Evolutionary conservation across 2,797 vertebrate genomes (phyloP), one percentile per base, ranked within the genome.

Genomic region (Lepus townsendii): DNA sequence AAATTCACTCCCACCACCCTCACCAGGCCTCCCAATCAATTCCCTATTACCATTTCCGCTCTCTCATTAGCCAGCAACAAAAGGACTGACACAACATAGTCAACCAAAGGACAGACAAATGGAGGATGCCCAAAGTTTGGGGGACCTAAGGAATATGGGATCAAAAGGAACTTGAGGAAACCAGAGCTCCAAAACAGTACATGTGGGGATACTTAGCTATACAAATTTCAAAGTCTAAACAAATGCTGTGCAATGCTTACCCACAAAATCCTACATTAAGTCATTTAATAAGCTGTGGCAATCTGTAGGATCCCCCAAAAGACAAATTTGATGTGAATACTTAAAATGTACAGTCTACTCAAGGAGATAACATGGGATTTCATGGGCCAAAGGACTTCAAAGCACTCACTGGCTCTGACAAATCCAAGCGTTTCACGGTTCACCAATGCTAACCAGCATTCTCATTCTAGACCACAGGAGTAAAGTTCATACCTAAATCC

Each of bases 371-470:
- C 77, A 83, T 77, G 82, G 35, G 42, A 86, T 85, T 62, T 84
- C 73, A 65, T 7, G 26, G 38, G 57, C 50, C 84, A 95, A 92
- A 83, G 26, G 71, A 87, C 77, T 89, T 87, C 30, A 86, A 87
- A 72, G 63, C 32, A 89, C 32, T 91, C 54, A 89, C 0, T 93
- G 7, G 50, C 92, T 88, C 75, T 91, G 92, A 83, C 42, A 89
- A 94, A 87, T 54, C 79, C n/a, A 32, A 17, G 10, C 2, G n/a
- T 86, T 78, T 77, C 69, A 69, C n/a, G 24, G 30, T 65, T 83
- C 73, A 75, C 47, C 32, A 90, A 75, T 54, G 65, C 32, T 65
- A 22, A 92, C 30, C 26, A 95, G 83, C 22, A 75, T 57, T 57
- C 16, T 90, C 47, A 66, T 27, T 60, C 50, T 30, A 90, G 63